Evolutionary conservation across 2,888 invertebrate species (phyloP).

Genomic region (Acrocera orbiculus): DNA sequence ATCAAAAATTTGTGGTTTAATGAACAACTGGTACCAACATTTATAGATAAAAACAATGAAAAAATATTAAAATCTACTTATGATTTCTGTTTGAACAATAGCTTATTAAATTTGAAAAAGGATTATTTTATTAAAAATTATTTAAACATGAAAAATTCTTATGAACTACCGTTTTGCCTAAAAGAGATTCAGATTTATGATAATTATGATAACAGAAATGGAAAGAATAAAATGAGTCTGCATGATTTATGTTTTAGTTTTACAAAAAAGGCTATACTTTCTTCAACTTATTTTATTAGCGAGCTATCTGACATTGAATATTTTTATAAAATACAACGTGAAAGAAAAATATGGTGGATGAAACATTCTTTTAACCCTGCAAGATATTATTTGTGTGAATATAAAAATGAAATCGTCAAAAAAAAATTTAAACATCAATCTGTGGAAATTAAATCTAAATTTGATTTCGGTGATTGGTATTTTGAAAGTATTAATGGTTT

Average conservation of each 20-base stretch:
- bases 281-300: slow-evolving; percentile 20
- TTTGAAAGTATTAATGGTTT: slow-evolving; percentile 43
- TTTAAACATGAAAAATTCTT: too few species aligned
- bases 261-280: slow-evolving; percentile 10
- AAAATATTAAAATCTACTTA: too few species aligned
- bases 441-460: slow-evolving; percentile 46
- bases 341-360: slow-evolving; percentile 73
- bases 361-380: slow-evolving; percentile 59
- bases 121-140: too few species aligned
- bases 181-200: slow-evolving; percentile 10
- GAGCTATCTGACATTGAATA: slow-evolving; percentile 35
- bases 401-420: too few species aligned
- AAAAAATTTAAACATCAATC: slow-evolving; percentile 30
- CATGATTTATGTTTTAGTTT: neutral
- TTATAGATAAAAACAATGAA: too few species aligned
- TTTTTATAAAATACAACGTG: slow-evolving; percentile 58
- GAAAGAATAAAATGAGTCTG: neutral
- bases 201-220: neutral
- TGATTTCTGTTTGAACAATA: too few species aligned
- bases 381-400: slow-evolving; percentile 47
- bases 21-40: too few species aligned
- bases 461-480: slow-evolving; percentile 40
- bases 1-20: slow-evolving; percentile 38
- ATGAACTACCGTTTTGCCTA: slow-evolving; percentile 19
- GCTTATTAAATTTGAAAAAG: too few species aligned